Evolutionary conservation across 2,797 vertebrate genomes (phyloP).

Genomic region (Danionella dracula): DNA sequence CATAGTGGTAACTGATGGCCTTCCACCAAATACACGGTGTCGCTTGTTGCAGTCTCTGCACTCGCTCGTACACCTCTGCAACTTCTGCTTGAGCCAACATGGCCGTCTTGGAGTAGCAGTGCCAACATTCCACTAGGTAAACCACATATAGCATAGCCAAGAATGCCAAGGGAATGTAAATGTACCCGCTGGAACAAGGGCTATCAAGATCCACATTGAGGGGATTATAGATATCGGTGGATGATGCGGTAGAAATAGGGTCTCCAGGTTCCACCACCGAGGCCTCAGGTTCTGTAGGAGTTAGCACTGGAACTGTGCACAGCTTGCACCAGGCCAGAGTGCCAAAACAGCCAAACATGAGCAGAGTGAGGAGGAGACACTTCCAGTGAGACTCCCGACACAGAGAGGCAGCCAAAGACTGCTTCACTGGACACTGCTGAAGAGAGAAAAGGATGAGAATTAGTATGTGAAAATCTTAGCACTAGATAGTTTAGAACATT

Average conservation of each 20-base stretch:
- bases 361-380: slow-evolving; percentile 84
- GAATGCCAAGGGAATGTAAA: slow-evolving; percentile 89
- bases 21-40: slow-evolving; percentile 81
- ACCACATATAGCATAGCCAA: slow-evolving; percentile 88
- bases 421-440: slow-evolving; percentile 77
- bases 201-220: slow-evolving; percentile 73
- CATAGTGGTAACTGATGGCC: slow-evolving; percentile 77
- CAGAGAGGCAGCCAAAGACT: slow-evolving; percentile 80
- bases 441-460: background rate
- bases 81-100: slow-evolving; percentile 75
- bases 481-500: too few species aligned
- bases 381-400: slow-evolving; percentile 90
- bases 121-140: slow-evolving; percentile 90
- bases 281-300: slow-evolving; percentile 58
- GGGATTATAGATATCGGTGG: slow-evolving; percentile 55
- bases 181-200: slow-evolving; percentile 84
- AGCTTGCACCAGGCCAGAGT: slow-evolving; percentile 82
- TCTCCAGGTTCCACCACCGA: slow-evolving; percentile 39
- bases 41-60: slow-evolving; percentile 82
- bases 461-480: too few species aligned
- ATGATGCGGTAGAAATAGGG: slow-evolving; percentile 51
- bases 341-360: slow-evolving; percentile 82
- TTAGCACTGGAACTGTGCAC: slow-evolving; percentile 75
- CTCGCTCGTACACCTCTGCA: slow-evolving; percentile 76
- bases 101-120: slow-evolving; percentile 79